Percentiles rank a stretch among this genome's conserved stretches.
Evolutionary conservation across 92 coral and sea anemone species (phyloP).

Genomic region (Epizoanthus fatuus): DNA sequence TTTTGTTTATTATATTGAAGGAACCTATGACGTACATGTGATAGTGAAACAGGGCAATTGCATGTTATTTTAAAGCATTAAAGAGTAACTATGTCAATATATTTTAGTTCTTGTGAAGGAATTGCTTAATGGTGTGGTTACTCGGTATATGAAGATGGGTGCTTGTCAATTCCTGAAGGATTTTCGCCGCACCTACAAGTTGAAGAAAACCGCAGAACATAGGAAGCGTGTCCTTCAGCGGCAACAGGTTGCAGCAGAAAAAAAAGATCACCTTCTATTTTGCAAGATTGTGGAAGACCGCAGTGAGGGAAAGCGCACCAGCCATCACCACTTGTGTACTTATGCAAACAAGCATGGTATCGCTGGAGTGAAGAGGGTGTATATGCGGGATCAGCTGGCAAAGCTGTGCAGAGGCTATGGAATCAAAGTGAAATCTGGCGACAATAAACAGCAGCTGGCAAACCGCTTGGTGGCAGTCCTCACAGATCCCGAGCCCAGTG

Average conservation of each 20-base stretch:
- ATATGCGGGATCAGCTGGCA: slow-evolving; percentile 44
- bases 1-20: too few species aligned
- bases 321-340: slow-evolving; percentile 44
- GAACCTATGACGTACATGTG: too few species aligned
- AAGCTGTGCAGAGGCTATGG: slow-evolving; percentile 49
- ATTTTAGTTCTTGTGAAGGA: slow-evolving; percentile 14
- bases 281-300: slow-evolving; percentile 25
- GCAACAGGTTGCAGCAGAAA: slow-evolving; percentile 23
- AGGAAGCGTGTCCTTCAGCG: slow-evolving; percentile 58
- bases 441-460: too few species aligned
- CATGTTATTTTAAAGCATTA: too few species aligned
- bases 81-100: not conserved
- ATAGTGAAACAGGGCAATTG: too few species aligned
- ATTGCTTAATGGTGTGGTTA: slow-evolving; percentile 17
- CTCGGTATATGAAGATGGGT: slow-evolving; percentile 23
- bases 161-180: slow-evolving; percentile 37
- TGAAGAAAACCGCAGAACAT: slow-evolving; percentile 62
- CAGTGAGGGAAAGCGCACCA: slow-evolving; percentile 26
- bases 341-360: slow-evolving; percentile 41
- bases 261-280: slow-evolving; percentile 16
- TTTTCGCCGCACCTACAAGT: slow-evolving; percentile 20
- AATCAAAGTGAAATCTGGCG: not conserved
- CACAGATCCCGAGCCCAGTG: too few species aligned
- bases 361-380: slow-evolving; percentile 48
- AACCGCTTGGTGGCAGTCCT: too few species aligned